These are phyloP conservation scores for Todus mexicanus DNA, from an alignment of 2,797 vertebrate species.

Conservation along the genomic window DNA sequence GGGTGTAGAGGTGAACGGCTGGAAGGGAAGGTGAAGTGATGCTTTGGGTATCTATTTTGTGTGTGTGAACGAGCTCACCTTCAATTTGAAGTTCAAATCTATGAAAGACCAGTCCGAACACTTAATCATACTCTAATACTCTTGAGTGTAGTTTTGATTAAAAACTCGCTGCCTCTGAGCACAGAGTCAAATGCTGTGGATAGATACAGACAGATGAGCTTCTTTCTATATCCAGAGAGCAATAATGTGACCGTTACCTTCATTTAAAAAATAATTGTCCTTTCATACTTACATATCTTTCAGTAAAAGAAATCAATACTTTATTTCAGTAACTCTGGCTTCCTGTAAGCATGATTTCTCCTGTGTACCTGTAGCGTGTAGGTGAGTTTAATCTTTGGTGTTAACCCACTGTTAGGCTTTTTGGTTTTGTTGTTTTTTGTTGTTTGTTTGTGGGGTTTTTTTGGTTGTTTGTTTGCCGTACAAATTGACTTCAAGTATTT, in stretches of 20 bases:
- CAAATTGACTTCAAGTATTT: background rate
- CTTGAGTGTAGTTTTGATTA: background rate
- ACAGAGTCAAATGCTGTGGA: background rate
- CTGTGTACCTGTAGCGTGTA: background rate
- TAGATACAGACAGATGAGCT: background rate
- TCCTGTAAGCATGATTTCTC: background rate
- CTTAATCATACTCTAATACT: conserved; percentile 9
- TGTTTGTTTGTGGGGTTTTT: background rate
- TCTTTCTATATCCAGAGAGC: background rate
- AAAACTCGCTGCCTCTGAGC: conserved; percentile 11
- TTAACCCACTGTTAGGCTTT: background rate
- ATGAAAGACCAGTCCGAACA: background rate
- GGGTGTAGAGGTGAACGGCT: background rate
- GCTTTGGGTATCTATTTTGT: background rate
- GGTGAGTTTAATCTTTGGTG: background rate
- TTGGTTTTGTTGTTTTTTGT: background rate
- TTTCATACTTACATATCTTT: conserved; percentile 23
- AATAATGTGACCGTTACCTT: background rate
- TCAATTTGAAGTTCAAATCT: conserved; percentile 4
- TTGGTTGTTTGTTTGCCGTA: background rate
- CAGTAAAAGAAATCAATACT: conserved; percentile 27
- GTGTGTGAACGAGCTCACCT: background rate
- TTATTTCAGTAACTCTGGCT: background rate
- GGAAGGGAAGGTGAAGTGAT: background rate
- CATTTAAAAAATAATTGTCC: conserved; percentile 33